phyloP scores from a whole-genome alignment of 1,140 invertebrate genomes.

The Cylas formicarius region DNA sequence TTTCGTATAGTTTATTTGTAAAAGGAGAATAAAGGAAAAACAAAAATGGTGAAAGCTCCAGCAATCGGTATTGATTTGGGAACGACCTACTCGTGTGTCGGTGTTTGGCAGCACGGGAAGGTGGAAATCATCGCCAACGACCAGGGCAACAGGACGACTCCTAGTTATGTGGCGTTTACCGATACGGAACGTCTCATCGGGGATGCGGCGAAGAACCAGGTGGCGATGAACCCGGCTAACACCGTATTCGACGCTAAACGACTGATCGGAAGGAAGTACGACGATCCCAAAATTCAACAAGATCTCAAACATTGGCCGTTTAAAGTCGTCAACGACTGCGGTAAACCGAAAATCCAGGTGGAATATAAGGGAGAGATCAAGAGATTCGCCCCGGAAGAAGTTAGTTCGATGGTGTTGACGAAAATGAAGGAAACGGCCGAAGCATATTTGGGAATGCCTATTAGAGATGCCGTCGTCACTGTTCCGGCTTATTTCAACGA shows the following conservation, averaged over 20 bases:
- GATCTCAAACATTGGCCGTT: conserved; percentile 48
- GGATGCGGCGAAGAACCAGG: conserved; percentile 51
- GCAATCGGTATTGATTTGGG: conserved; percentile 73
- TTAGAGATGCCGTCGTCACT: conserved; percentile 38
- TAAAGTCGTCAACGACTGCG: conserved; percentile 42
- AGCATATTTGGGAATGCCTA: conserved; percentile 43
- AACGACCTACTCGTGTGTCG: conserved; percentile 75
- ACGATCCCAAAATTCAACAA: conserved; percentile 47
- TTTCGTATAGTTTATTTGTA: too few species aligned
- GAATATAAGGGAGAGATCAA: conserved; percentile 61
- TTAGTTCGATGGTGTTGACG: conserved; percentile 63
- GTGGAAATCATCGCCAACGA: conserved; percentile 93
- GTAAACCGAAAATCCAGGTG: conserved; percentile 59
- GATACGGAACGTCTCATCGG: conserved; percentile 69
- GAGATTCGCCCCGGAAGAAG: conserved; percentile 47
- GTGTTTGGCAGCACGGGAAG: conserved; percentile 78
- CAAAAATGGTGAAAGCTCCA: conserved; percentile 27
- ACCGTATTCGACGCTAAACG: conserved; percentile 64
- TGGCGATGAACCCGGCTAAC: conserved; percentile 78
- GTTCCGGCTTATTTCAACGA: conserved; percentile 53
- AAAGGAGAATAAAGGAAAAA: too few species aligned
- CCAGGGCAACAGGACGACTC: conserved; percentile 87
- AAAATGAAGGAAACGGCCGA: conserved; percentile 60
- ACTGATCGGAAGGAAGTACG: conserved; percentile 46
- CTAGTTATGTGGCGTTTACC: conserved; percentile 82